A percentile compares a stretch with the other conserved stretches of the same genome.
These are phyloP conservation scores for Thalassoma bifasciatum DNA, from an alignment of 2,113 vertebrate species.

Conservation along the genomic window DNA sequence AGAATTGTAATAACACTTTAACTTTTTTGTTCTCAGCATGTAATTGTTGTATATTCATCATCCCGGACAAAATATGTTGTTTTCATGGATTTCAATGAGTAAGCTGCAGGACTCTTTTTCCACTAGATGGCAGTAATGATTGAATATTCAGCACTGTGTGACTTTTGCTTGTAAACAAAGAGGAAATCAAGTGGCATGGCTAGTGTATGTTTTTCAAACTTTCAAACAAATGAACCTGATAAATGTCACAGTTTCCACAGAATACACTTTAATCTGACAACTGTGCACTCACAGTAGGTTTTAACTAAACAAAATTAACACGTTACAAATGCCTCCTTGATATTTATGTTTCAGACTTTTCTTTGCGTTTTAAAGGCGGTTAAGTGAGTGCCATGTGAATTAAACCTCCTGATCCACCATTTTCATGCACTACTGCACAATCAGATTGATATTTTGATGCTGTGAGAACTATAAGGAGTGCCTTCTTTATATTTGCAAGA, in stretches of 20 bases:
- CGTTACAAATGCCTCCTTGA: no score
- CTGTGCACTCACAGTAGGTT: no score
- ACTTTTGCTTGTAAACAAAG: background rate
- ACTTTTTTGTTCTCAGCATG: no score
- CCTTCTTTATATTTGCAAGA: background rate
- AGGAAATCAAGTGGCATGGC: background rate
- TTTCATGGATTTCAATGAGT: background rate
- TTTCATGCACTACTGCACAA: no score
- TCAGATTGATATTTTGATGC: background rate
- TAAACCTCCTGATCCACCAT: no score
- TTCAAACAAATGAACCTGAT: background rate
- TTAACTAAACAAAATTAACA: no score
- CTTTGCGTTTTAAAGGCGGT: background rate
- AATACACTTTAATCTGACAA: background rate
- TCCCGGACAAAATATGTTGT: no score
- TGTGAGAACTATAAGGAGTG: background rate
- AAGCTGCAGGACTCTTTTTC: background rate
- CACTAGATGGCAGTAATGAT: conserved; percentile 54
- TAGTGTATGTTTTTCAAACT: background rate
- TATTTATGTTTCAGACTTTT: no score
- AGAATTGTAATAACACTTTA: no score
- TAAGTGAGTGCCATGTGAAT: background rate
- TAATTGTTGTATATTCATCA: no score
- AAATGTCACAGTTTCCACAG: background rate
- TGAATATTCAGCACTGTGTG: background rate